A percentile compares a stretch with the other conserved stretches of the same genome.
phyloP scores from a whole-genome alignment of 2,113 vertebrate genomes.

The Tricholaema leucomelas region DNA sequence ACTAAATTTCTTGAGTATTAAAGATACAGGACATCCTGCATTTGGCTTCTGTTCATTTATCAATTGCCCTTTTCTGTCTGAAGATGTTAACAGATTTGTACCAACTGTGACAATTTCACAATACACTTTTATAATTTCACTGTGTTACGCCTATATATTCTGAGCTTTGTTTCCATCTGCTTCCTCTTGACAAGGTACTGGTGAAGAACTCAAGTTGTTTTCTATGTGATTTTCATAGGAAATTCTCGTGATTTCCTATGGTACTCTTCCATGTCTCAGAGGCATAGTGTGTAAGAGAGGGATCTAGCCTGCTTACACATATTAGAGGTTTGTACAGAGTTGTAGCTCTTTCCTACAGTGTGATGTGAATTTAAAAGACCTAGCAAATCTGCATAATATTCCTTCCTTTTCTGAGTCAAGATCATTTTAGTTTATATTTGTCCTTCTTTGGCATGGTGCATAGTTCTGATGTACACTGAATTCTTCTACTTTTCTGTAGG shows the following conservation, averaged over 20 bases:
- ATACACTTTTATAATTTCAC: background rate
- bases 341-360: background rate
- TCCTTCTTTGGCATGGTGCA: background rate
- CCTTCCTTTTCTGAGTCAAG: background rate
- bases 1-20: background rate
- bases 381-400: background rate
- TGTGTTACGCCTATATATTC: background rate
- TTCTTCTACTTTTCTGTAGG: background rate
- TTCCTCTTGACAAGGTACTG: background rate
- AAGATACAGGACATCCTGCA: background rate
- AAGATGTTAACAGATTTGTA: background rate
- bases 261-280: background rate
- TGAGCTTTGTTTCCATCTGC: background rate
- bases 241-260: background rate
- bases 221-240: background rate
- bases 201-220: background rate
- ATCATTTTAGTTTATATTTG: background rate
- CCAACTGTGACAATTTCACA: background rate
- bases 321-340: background rate
- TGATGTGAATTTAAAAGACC: background rate
- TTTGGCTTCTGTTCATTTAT: background rate
- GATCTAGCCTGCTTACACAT: background rate
- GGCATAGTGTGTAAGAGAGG: background rate
- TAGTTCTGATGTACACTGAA: background rate
- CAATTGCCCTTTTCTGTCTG: background rate